phyloP scores from a whole-genome alignment of 2,797 vertebrate species.

The Cyclopterus lumpus region DNA sequence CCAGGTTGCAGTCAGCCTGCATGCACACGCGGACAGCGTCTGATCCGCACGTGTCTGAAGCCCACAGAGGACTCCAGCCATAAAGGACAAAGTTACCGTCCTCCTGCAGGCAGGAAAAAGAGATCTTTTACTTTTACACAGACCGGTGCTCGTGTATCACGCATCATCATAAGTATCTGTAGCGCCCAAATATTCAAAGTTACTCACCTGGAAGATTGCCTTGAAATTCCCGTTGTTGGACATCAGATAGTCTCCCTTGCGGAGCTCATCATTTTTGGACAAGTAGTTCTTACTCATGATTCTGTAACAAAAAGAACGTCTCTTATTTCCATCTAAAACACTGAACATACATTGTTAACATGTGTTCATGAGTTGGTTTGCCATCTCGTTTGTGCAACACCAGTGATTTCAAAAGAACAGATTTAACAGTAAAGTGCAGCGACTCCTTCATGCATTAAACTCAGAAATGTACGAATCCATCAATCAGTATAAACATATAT shows the following conservation, averaged over 20 bases:
- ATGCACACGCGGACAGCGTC: conserved; percentile 24
- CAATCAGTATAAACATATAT: background rate
- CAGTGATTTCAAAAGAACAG: background rate
- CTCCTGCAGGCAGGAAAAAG: conserved; percentile 26
- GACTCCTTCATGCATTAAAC: background rate
- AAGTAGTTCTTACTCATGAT: conserved; percentile 63
- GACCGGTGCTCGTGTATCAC: background rate
- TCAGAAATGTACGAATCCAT: background rate
- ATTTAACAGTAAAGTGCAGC: background rate
- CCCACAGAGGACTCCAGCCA: conserved; percentile 54
- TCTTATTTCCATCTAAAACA: background rate
- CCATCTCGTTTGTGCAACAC: background rate
- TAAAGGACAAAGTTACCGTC: conserved; percentile 68
- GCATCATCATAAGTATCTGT: no score
- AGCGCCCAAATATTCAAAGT: background rate
- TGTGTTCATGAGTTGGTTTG: background rate
- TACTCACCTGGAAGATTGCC: conserved; percentile 55
- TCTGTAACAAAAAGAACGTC: conserved; percentile 29
- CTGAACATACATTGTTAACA: background rate
- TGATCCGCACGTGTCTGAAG: background rate
- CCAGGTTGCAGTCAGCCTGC: conserved; percentile 69
- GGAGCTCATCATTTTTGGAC: conserved; percentile 53
- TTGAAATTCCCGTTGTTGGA: conserved; percentile 55
- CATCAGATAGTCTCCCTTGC: conserved; percentile 36
- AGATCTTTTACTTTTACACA: background rate